Evolutionary conservation across 2,797 vertebrate genomes (phyloP).

Genomic region (Phylloscopus collybita): DNA sequence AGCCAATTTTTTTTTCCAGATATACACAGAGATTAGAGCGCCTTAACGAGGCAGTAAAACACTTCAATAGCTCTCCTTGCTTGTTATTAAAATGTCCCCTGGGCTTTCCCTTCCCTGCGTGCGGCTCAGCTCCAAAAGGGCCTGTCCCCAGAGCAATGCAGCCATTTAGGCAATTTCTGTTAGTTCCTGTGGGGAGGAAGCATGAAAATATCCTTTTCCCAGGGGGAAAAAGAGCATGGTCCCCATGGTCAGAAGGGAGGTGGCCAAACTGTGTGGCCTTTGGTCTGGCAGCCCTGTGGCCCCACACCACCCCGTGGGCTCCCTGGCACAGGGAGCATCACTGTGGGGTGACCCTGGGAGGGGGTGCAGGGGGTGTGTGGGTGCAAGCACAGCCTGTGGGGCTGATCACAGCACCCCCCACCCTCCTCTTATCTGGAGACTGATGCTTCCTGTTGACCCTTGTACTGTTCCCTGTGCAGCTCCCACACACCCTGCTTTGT

Average conservation of each 20-base stretch:
- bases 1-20: background rate
- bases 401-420: background rate
- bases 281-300: background rate
- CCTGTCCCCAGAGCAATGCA: background rate
- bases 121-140: background rate
- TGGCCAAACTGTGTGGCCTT: background rate
- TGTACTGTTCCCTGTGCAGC: background rate
- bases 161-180: background rate
- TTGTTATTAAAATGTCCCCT: slow-evolving; percentile 25
- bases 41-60: slow-evolving; percentile 50
- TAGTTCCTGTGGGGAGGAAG: background rate
- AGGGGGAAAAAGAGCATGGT: background rate
- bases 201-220: background rate
- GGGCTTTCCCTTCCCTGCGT: background rate
- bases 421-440: background rate
- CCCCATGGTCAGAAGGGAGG: background rate
- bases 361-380: accelerated
- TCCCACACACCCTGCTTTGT: background rate
- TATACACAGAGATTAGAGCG: slow-evolving; percentile 43
- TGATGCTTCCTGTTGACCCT: background rate
- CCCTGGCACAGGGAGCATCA: accelerated
- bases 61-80: slow-evolving; percentile 35
- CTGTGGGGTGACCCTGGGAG: background rate
- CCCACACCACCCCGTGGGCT: accelerated
- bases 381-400: background rate